Evolutionary conservation across 2,113 vertebrate genomes (phyloP).

Genomic region (Seriola quinqueradiata): DNA sequence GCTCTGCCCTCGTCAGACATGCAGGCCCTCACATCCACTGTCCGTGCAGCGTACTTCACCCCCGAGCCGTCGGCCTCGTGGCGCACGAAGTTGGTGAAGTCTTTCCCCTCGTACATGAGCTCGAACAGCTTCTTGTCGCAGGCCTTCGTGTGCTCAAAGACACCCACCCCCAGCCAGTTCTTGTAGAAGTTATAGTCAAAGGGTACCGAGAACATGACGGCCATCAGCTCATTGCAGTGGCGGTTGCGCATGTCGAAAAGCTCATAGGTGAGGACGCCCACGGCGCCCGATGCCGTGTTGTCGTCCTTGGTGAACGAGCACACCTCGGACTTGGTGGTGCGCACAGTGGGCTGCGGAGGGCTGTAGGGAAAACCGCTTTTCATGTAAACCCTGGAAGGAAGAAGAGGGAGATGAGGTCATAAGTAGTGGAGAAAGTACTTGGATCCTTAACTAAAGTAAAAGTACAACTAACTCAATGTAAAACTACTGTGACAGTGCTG

Average conservation of each 20-base stretch:
- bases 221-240: constrained; percentile 38
- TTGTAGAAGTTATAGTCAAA: constrained; percentile 79
- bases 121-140: constrained; percentile 66
- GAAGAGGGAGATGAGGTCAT: neutral
- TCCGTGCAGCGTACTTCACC: neutral
- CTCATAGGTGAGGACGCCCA: constrained; percentile 79
- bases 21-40: constrained; percentile 62
- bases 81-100: constrained; percentile 61
- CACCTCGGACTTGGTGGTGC: constrained; percentile 57
- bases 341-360: constrained; percentile 77
- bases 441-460: neutral
- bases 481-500: too few relatives aligned
- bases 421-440: neutral
- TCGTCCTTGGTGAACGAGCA: constrained; percentile 82
- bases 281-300: constrained; percentile 68
- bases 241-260: constrained; percentile 53
- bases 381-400: constrained; percentile 65
- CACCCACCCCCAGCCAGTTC: constrained; percentile 73
- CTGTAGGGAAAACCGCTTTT: constrained; percentile 67
- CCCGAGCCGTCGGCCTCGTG: constrained; percentile 59
- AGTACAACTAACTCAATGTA: neutral
- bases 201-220: constrained; percentile 81
- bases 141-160: constrained; percentile 28
- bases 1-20: constrained; percentile 71
- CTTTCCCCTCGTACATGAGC: constrained; percentile 64